These are phyloP conservation scores for Tragelaphus scriptus DNA, from an alignment of 2,113 vertebrate genomes.

Conservation along the genomic window DNA sequence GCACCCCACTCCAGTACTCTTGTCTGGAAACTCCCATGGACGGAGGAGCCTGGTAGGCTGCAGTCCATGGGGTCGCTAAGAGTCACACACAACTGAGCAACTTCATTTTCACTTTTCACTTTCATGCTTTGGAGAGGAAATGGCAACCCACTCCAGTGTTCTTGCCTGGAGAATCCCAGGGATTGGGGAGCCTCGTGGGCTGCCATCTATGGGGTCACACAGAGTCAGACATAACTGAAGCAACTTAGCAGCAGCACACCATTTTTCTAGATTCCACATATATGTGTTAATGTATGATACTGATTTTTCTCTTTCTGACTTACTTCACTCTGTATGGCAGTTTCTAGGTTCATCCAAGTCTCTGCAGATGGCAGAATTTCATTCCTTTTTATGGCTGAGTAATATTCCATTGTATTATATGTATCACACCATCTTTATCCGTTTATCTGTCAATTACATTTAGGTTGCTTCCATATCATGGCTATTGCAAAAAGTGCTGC, in stretches of 20 bases:
- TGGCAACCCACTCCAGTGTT: too few relatives aligned
- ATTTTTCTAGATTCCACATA: background rate
- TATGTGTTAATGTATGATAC: background rate
- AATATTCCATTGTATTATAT: background rate
- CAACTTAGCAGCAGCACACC: background rate
- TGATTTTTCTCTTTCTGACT: background rate
- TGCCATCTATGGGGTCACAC: too few relatives aligned
- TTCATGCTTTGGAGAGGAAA: too few relatives aligned
- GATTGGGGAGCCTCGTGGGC: too few relatives aligned
- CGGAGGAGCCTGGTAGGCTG: too few relatives aligned
- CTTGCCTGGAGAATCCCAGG: too few relatives aligned
- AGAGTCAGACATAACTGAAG: too few relatives aligned
- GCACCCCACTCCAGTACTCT: too few relatives aligned
- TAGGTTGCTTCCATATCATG: background rate
- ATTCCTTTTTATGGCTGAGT: background rate
- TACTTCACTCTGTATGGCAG: background rate
- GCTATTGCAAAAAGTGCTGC: background rate
- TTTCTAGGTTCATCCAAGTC: background rate
- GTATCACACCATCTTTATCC: background rate
- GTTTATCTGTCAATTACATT: background rate
- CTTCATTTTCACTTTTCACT: too few relatives aligned
- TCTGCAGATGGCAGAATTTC: background rate
- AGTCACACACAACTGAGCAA: too few relatives aligned
- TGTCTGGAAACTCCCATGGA: too few relatives aligned
- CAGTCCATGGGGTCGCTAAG: too few relatives aligned